These are phyloP conservation scores for Chloropsis cyanopogon DNA, from an alignment of 2,113 vertebrate genomes.

Conservation along the genomic window DNA sequence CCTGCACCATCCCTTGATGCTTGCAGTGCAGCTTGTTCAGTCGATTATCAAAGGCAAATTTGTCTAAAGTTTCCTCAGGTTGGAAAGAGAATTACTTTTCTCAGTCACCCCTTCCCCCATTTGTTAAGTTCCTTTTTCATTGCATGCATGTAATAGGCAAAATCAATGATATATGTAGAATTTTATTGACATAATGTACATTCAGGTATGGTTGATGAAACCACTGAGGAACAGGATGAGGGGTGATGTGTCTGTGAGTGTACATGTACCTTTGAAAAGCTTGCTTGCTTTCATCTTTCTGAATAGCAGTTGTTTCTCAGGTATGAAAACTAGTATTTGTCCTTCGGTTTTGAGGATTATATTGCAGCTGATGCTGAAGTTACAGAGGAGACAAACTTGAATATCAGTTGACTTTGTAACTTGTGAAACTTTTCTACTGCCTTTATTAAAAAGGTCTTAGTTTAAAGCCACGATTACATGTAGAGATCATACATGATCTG, in stretches of 20 bases:
- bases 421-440: neutral
- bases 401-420: neutral
- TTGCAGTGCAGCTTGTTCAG: slow-evolving; percentile 76
- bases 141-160: neutral
- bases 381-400: neutral
- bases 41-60: slow-evolving; percentile 82
- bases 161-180: slow-evolving; percentile 3
- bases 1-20: slow-evolving; percentile 80
- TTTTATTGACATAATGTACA: slow-evolving; percentile 18
- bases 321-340: neutral
- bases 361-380: neutral
- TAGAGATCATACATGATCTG: neutral
- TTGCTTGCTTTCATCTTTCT: slow-evolving; percentile 22
- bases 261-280: neutral
- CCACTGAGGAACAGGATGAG: neutral
- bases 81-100: slow-evolving; percentile 70
- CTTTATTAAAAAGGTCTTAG: neutral
- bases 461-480: neutral
- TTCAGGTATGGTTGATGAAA: neutral
- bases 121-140: slow-evolving; percentile 36
- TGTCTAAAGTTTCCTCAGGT: slow-evolving; percentile 80
- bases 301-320: slow-evolving; percentile 30
- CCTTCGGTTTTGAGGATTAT: neutral
- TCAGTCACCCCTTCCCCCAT: neutral
- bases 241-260: neutral